A percentile compares a stretch with the other conserved stretches of the same genome.
Evolutionary conservation across 2,888 invertebrate genomes (phyloP).

Genomic region (Steinernema scapterisci): DNA sequence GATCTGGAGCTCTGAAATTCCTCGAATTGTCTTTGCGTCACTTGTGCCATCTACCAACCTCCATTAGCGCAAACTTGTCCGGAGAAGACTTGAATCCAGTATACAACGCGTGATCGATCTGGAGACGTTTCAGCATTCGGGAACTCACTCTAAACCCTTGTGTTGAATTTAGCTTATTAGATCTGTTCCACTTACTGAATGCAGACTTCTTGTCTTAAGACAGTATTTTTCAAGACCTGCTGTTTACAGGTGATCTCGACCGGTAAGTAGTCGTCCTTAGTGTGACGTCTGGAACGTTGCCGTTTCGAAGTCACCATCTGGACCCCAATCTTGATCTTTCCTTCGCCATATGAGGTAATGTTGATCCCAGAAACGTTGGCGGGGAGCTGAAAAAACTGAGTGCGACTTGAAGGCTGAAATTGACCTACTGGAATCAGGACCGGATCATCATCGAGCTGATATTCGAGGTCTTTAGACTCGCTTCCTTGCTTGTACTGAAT

Average conservation of each 20-base stretch:
- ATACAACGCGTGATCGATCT: constrained; percentile 61
- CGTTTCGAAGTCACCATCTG: constrained; percentile 54
- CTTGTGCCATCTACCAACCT: background rate
- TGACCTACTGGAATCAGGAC: background rate
- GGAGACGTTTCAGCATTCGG: constrained; percentile 51
- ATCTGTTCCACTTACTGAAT: background rate
- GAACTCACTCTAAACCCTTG: constrained; percentile 49
- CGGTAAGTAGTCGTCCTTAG: constrained; percentile 55
- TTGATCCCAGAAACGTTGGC: background rate
- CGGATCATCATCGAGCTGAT: background rate
- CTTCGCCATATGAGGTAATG: constrained; percentile 41
- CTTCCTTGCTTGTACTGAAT: background rate
- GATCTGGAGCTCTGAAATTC: background rate
- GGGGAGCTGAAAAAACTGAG: background rate
- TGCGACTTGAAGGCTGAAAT: background rate
- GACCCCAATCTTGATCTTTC: constrained; percentile 55
- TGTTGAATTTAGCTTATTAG: no score
- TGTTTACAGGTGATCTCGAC: constrained; percentile 45
- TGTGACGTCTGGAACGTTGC: constrained; percentile 46
- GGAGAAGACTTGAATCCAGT: constrained; percentile 50
- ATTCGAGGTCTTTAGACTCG: background rate
- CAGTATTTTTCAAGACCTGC: background rate
- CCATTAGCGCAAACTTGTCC: background rate
- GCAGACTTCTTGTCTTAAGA: constrained; percentile 1
- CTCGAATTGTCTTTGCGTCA: background rate